Evolutionary conservation across 1,140 invertebrate genomes (phyloP), one percentile per base, ranked within the genome.

Genomic region (Drosophila ficusphila): DNA sequence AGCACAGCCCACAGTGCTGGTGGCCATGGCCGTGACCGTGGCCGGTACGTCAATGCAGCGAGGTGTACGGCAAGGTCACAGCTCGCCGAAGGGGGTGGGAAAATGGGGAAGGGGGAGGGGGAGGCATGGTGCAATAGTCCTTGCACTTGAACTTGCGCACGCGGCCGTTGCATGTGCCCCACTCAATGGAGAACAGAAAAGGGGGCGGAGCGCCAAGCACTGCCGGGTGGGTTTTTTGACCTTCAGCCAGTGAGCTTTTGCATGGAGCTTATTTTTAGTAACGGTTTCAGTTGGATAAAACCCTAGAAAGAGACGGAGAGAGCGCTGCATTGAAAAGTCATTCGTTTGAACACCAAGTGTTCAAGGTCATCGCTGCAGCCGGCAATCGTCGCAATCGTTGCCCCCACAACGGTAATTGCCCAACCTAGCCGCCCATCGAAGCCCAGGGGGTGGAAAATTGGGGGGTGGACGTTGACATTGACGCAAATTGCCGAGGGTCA

Each of bases 81-180:
- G 27, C 47, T 34, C 14, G 11, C 21, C 34, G 33, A 52, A 52
- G 27, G 36, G 21, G 48, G 18, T 33, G 53, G 33, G 16, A 12
- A 4, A 8, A 14, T 4, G 6, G 7, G 14, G 23, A 8, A 4
- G 18, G 1, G n/a, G n/a, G n/a, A n/a, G n/a, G n/a, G n/a, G n/a
- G n/a, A n/a, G n/a, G 1, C 21, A 4, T 18, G 57, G 19, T n/a
- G 33, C 52, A 79, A 70, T 64, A 65, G 56, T 62, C 82, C 82
- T 88, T 88, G 82, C 82, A 82, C 82, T 88, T 88, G 82, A 88
- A 88, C 82, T 78, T 88, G 82, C 78, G 76, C 82, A 88, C 82
- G 82, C 82, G 78, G 82, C 65, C 38, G 47, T 54, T 67, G 82
- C 82, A 88, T 88, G 82, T 88, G 82, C 62, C 69, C 60, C 33